These are phyloP conservation scores for Anadara kagoshimensis DNA, from an alignment of 1,140 invertebrate species.

Conservation along the genomic window DNA sequence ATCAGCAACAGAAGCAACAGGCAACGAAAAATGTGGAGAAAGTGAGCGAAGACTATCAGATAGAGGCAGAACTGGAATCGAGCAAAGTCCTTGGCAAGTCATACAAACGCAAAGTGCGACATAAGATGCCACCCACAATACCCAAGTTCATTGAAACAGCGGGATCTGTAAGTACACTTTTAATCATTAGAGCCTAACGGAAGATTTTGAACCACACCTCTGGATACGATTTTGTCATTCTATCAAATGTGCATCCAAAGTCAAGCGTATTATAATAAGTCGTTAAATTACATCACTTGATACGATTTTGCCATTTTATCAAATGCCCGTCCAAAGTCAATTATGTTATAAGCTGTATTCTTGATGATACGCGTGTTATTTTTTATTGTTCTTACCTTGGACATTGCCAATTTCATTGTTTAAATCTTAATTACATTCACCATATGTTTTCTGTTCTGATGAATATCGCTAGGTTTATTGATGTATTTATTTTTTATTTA, in stretches of 20 bases:
- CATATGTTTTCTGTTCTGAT: no score
- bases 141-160: slow-evolving; percentile 52
- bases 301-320: no score
- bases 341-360: no score
- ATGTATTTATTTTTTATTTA: no score
- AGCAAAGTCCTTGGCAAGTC: slow-evolving; percentile 57
- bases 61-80: slow-evolving; percentile 3
- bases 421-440: no score
- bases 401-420: no score
- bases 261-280: no score
- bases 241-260: not conserved
- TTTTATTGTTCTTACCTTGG: no score
- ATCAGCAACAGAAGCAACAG: slow-evolving; percentile 1
- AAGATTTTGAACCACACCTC: not conserved
- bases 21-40: slow-evolving; percentile 14
- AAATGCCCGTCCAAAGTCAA: not conserved
- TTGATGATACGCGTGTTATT: no score
- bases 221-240: no score
- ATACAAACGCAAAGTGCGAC: slow-evolving; percentile 50
- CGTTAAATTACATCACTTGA: no score
- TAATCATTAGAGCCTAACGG: not conserved
- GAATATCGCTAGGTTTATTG: no score
- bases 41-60: slow-evolving; percentile 11
- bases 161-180: slow-evolving; percentile 40
- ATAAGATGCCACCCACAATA: slow-evolving; percentile 44